Evolutionary conservation across 1,140 invertebrate genomes (phyloP).

Genomic region (Phymorhynchus buccinoides): DNA sequence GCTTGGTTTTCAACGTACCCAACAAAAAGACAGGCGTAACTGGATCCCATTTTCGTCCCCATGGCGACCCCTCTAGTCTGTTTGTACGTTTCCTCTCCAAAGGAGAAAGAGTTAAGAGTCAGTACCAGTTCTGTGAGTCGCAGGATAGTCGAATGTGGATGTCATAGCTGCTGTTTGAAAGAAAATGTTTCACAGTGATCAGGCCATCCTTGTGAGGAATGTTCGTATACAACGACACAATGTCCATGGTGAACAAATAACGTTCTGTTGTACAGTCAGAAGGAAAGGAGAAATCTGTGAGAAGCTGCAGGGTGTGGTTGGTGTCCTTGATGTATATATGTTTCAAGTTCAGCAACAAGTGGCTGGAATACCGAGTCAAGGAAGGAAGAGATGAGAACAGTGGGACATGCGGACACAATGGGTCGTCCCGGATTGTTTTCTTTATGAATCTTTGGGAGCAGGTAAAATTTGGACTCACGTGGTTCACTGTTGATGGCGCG

Average conservation of each 20-base stretch:
- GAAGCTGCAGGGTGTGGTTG: neutral
- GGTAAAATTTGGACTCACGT: neutral
- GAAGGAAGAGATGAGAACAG: neutral
- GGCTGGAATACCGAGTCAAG: neutral
- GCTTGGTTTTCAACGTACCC: neutral
- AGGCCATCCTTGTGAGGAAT: constrained; percentile 7
- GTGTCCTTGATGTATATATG: constrained; percentile 8
- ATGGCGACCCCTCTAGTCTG: neutral
- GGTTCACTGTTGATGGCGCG: neutral
- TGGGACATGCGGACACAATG: constrained; percentile 11
- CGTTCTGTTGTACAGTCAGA: too few relatives aligned
- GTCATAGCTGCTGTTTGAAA: neutral
- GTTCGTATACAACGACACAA: neutral
- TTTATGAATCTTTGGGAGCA: constrained; percentile 4
- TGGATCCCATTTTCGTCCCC: neutral
- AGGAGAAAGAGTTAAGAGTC: neutral
- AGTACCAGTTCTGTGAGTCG: constrained; percentile 1
- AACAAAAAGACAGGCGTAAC: neutral
- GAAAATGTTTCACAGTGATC: neutral
- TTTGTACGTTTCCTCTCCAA: neutral
- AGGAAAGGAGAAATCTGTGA: neutral
- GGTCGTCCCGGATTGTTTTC: neutral
- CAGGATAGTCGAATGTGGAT: neutral
- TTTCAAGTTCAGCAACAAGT: neutral
- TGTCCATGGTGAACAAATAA: constrained; percentile 20